Evolutionary conservation across 2,797 vertebrate species (phyloP).

Genomic region (Hyperoplus immaculatus): DNA sequence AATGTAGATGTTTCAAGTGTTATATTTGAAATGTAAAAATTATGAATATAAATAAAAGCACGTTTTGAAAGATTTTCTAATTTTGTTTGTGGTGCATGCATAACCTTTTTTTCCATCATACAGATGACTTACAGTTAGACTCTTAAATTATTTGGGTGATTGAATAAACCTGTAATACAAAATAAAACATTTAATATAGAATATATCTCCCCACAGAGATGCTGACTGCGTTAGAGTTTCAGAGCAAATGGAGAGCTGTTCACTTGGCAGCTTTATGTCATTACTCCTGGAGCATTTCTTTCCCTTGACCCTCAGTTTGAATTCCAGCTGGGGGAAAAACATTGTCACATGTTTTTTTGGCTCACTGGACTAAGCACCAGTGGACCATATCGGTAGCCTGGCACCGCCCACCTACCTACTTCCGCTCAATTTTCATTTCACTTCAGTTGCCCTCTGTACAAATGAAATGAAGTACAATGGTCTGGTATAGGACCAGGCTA

Average conservation of each 20-base stretch:
- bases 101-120: slow-evolving; percentile 6
- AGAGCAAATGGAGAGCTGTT: slow-evolving; percentile 30
- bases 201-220: background rate
- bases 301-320: slow-evolving; percentile 15
- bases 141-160: background rate
- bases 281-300: slow-evolving; percentile 5
- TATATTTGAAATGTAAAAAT: slow-evolving; percentile 93
- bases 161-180: slow-evolving; percentile 13
- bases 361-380: slow-evolving; percentile 30
- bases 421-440: no score
- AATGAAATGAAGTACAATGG: no score
- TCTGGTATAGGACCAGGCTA: background rate
- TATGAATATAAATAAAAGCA: slow-evolving; percentile 92
- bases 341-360: slow-evolving; percentile 40
- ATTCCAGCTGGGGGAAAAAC: slow-evolving; percentile 31
- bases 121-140: background rate
- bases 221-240: slow-evolving; percentile 4
- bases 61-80: slow-evolving; percentile 92
- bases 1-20: slow-evolving; percentile 88
- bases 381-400: slow-evolving; percentile 1
- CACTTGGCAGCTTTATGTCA: slow-evolving; percentile 21
- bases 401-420: no score
- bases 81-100: slow-evolving; percentile 72
- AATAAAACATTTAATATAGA: background rate
- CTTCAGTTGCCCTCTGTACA: no score